Evolutionary conservation across 2,113 vertebrate genomes (phyloP).

Genomic region (Salminus brasiliensis): DNA sequence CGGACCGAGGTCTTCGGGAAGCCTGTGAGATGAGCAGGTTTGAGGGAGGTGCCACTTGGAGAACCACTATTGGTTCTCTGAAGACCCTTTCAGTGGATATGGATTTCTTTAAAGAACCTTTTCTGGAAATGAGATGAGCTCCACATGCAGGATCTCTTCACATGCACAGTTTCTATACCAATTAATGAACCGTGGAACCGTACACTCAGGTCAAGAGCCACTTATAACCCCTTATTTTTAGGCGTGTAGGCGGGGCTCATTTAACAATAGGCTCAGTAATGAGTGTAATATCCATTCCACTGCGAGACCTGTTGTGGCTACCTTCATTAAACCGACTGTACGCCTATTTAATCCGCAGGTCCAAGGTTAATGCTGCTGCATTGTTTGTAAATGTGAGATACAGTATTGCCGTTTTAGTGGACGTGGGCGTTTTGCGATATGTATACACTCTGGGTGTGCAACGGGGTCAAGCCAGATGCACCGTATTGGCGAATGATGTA

Average conservation of each 20-base stretch:
- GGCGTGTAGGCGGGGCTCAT: background rate
- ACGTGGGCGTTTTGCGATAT: conserved; percentile 56
- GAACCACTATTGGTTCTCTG: too few relatives aligned
- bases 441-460: conserved; percentile 65
- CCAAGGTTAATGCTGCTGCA: conserved; percentile 31
- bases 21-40: conserved; percentile 23
- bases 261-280: conserved; percentile 23
- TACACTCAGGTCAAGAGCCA: too few relatives aligned
- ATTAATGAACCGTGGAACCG: too few relatives aligned
- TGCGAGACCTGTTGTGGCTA: background rate
- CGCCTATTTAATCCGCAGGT: background rate
- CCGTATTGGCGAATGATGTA: conserved; percentile 94
- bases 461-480: conserved; percentile 83
- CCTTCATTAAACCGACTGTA: conserved; percentile 32
- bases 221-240: background rate
- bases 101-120: too few relatives aligned
- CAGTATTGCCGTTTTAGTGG: background rate
- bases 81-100: too few relatives aligned
- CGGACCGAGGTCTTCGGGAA: background rate
- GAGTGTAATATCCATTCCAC: conserved; percentile 8
- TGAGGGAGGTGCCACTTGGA: background rate
- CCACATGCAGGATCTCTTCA: too few relatives aligned
- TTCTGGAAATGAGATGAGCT: too few relatives aligned
- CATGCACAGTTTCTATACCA: too few relatives aligned
- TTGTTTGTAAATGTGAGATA: conserved; percentile 35